Evolutionary conservation across 2,797 vertebrate genomes (phyloP).

Genomic region (Scolopax rusticola): DNA sequence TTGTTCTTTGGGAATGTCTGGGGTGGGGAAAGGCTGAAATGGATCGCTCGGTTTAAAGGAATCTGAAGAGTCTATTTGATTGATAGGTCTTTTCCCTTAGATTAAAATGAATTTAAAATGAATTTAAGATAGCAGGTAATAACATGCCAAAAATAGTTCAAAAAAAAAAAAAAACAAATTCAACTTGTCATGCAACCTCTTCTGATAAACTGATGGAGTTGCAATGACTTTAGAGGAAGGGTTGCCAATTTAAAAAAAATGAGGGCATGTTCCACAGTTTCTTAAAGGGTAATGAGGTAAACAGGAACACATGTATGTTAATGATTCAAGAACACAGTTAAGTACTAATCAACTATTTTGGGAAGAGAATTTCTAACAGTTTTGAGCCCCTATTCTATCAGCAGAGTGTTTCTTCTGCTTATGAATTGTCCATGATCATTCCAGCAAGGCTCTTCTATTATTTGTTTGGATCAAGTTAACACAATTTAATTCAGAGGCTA

Average conservation of each 20-base stretch:
- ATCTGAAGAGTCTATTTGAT: constrained; percentile 92
- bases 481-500: not conserved
- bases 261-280: not conserved
- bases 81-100: constrained; percentile 93
- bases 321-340: not conserved
- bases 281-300: not conserved
- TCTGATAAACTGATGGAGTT: not conserved
- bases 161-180: not conserved
- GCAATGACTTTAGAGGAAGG: not conserved
- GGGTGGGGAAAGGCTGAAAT: constrained; percentile 88
- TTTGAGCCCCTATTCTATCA: not conserved
- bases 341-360: not conserved
- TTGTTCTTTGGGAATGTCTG: constrained; percentile 91
- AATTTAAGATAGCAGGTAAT: constrained; percentile 73
- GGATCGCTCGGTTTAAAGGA: constrained; percentile 92
- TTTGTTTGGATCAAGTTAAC: not conserved
- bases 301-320: not conserved
- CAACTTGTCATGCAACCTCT: constrained; percentile 18
- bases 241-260: constrained; percentile 35
- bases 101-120: constrained; percentile 81
- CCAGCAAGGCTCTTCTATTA: not conserved
- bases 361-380: not conserved
- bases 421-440: not conserved
- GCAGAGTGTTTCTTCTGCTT: not conserved
- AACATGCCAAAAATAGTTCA: constrained; percentile 48